Evolutionary conservation across 2,888 invertebrate genomes (phyloP), one percentile per base, ranked within the genome.

Genomic region (Caprella mutica): DNA sequence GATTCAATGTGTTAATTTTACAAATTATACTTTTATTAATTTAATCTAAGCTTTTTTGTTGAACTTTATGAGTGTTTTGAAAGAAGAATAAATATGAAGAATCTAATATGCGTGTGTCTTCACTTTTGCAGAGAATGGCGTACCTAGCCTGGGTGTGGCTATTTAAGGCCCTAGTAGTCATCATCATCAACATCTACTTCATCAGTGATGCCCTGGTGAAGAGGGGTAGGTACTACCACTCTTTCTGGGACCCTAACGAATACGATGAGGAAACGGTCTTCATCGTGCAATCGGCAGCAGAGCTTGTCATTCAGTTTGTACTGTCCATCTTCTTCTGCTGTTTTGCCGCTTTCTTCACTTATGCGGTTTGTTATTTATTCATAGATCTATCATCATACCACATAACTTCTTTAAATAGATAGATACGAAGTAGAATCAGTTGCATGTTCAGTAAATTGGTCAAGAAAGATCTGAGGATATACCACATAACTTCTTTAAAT

Each of bases 141-240:
- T 48, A 51, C 52, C 39, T 64, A 39, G 40, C 58, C 4, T 64
- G 64, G 64, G 17, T 33, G 14, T 64, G 64, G 64, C 46, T 60
- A 8, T 6, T 60, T 27, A 64, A 64, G 24, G 58, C 64, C 5
- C 8, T 64, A 26, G 55, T 38, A 27, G 56, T 64, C 26, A 29
- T 58, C 14, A 30, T 39, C 12, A 12, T 64, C 9, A 64, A 64
- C 44, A 30, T 24, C 3, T 64, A 60, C 54, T 64, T 60, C 58
- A 30, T 64, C 21, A 35, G 6, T 2, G 56, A 23, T 17, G 60
- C 60, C 60, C 5, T 64, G 17, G 8, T 64, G 19, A 43, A 64
- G 54, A 52, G 38, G 3, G 58, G 58, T n/a, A 35, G 58, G 17
- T 44, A 58, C 53, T 60, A 60, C 50, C 64, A 64, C 56, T 40